Evolutionary conservation across 2,797 vertebrate species (phyloP).

Genomic region (Meda fulgida): DNA sequence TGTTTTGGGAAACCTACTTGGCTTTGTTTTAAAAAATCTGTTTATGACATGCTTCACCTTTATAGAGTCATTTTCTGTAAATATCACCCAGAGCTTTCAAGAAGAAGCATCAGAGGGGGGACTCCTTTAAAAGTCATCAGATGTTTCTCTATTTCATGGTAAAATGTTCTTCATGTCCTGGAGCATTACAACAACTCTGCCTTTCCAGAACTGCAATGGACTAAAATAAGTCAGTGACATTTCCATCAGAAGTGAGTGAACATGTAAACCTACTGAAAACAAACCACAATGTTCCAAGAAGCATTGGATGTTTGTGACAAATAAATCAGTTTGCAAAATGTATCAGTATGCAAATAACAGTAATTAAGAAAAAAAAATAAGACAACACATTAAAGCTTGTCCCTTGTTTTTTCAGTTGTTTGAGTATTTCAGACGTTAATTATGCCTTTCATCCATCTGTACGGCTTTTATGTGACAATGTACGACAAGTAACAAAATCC

Average conservation of each 20-base stretch:
- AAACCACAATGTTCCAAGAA: background rate
- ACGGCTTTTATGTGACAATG: background rate
- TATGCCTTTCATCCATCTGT: slow-evolving; percentile 8
- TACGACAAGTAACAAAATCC: background rate
- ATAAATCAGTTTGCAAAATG: background rate
- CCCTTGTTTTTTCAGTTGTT: background rate
- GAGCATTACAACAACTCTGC: background rate
- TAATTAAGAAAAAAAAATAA: background rate
- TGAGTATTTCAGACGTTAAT: slow-evolving; percentile 3
- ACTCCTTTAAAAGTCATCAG: slow-evolving; percentile 29
- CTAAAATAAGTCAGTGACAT: slow-evolving; percentile 30
- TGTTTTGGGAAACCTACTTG: background rate
- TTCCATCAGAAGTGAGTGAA: background rate
- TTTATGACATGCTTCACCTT: slow-evolving; percentile 1
- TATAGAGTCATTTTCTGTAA: slow-evolving; percentile 9
- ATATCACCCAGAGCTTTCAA: slow-evolving; percentile 9
- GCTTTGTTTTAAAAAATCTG: background rate
- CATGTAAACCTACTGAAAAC: background rate
- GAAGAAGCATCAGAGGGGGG: background rate
- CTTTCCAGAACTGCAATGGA: background rate
- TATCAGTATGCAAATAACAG: slow-evolving; percentile 11
- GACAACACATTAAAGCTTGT: slow-evolving; percentile 3
- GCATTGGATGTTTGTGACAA: background rate
- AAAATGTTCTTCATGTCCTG: slow-evolving; percentile 36
- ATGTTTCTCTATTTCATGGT: slow-evolving; percentile 19